Evolutionary conservation across 2,797 vertebrate species (phyloP).

Genomic region (Hypotaenidia philippensis): DNA sequence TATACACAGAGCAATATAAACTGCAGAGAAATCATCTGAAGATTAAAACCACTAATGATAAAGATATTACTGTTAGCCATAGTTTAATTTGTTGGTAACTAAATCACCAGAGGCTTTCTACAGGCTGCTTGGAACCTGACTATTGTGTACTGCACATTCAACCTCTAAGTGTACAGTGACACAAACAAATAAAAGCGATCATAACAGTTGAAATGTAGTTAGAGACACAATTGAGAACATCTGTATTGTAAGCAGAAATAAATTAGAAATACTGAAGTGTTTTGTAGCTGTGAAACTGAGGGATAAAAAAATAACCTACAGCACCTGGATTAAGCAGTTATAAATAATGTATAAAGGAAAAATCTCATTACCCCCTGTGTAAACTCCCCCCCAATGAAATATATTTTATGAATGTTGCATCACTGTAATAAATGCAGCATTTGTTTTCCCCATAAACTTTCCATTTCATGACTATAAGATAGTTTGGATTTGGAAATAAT

Average conservation of each 20-base stretch:
- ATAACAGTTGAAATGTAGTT: slow-evolving; percentile 81
- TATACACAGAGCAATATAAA: slow-evolving; percentile 44
- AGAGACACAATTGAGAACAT: slow-evolving; percentile 86
- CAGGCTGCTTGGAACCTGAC: slow-evolving; percentile 65
- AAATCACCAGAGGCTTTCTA: slow-evolving; percentile 75
- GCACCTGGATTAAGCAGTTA: slow-evolving; percentile 84
- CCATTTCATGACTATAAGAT: slow-evolving; percentile 79
- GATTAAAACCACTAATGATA: slow-evolving; percentile 74
- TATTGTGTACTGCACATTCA: slow-evolving; percentile 73
- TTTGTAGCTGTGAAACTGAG: slow-evolving; percentile 82
- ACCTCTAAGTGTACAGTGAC: slow-evolving; percentile 76
- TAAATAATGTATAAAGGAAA: slow-evolving; percentile 87
- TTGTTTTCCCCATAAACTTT: slow-evolving; percentile 85
- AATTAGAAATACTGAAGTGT: slow-evolving; percentile 85
- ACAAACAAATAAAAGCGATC: slow-evolving; percentile 83
- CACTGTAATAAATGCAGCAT: slow-evolving; percentile 84
- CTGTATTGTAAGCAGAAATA: slow-evolving; percentile 87
- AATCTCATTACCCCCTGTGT: slow-evolving; percentile 85
- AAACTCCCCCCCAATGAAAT: slow-evolving; percentile 83
- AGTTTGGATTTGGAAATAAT: slow-evolving; percentile 78
- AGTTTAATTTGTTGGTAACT: slow-evolving; percentile 77
- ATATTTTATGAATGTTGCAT: slow-evolving; percentile 87
- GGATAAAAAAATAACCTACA: slow-evolving; percentile 83
- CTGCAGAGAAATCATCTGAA: slow-evolving; percentile 62
- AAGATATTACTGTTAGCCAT: slow-evolving; percentile 61